phyloP scores from a whole-genome alignment of 2,113 vertebrate genomes.

The Neotragus moschatus region DNA sequence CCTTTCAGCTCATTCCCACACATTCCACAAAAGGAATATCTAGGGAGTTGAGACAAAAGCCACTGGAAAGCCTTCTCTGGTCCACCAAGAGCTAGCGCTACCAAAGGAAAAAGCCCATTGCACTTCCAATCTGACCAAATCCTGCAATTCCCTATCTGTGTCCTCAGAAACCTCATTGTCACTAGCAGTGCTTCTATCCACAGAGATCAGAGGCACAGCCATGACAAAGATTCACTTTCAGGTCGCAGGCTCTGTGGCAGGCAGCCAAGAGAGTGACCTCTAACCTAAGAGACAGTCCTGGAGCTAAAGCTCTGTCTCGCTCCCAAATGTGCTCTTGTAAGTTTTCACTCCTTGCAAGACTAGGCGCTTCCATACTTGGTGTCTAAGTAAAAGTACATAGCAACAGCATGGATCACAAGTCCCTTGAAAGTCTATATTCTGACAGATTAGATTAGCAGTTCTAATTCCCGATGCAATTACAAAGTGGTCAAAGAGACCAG shows the following conservation, averaged over 20 bases:
- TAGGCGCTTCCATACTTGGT: neutral
- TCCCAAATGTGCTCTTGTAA: neutral
- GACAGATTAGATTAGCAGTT: neutral
- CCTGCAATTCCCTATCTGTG: neutral
- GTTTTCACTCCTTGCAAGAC: neutral
- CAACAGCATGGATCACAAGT: neutral
- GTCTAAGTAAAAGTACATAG: neutral
- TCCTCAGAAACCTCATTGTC: neutral
- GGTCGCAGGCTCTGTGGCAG: neutral
- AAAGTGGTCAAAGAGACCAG: neutral
- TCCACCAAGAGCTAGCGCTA: neutral
- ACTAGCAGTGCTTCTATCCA: neutral
- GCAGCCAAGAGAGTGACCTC: neutral
- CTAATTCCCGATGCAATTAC: neutral
- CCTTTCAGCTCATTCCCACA: neutral
- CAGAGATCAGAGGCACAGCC: neutral
- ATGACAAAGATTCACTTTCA: neutral
- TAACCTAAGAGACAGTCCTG: neutral
- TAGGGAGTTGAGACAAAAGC: neutral
- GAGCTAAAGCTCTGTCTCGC: neutral
- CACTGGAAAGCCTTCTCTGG: neutral
- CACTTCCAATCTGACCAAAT: neutral
- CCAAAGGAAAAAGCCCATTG: neutral
- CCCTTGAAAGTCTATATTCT: neutral
- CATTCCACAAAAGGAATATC: neutral